Evolutionary conservation across 1,140 invertebrate species (phyloP).

Genomic region (Diploscapter pachys): DNA sequence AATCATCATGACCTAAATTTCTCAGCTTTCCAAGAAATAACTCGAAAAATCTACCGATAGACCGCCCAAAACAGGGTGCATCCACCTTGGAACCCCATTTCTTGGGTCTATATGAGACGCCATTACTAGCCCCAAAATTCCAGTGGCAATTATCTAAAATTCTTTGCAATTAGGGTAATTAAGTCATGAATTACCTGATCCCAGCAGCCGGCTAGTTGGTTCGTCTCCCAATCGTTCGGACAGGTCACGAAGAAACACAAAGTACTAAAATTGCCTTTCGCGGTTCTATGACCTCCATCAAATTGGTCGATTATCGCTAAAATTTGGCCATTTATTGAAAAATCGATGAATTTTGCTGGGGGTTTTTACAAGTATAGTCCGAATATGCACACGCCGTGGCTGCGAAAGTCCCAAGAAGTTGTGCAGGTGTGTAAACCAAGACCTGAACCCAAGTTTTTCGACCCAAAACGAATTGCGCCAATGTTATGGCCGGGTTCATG

Average conservation of each 20-base stretch:
- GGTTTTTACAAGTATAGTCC: constrained; percentile 62
- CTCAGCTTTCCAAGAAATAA: not conserved
- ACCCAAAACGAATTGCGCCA: constrained; percentile 62
- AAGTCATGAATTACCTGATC: too few species aligned
- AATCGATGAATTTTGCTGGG: not conserved
- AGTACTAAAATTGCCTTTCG: constrained; percentile 64
- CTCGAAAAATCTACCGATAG: constrained; percentile 43
- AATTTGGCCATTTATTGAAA: not conserved
- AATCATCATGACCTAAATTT: constrained; percentile 61
- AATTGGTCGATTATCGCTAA: constrained; percentile 54
- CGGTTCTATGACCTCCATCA: constrained; percentile 59
- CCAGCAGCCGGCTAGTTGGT: constrained; percentile 26
- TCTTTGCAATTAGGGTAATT: not conserved
- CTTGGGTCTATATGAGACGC: constrained; percentile 64
- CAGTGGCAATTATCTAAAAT: constrained; percentile 65
- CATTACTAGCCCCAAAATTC: constrained; percentile 64
- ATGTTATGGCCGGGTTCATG: constrained; percentile 65
- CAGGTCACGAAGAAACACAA: constrained; percentile 66
- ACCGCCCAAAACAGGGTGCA: constrained; percentile 64
- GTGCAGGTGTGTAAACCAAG: constrained; percentile 63
- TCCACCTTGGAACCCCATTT: constrained; percentile 63
- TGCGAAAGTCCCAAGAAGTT: constrained; percentile 65
- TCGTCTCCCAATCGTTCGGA: constrained; percentile 59
- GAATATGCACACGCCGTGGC: constrained; percentile 62
- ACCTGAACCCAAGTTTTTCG: constrained; percentile 19